Base-by-base conservation (phyloP, 2,888 invertebrate species). In the Chrysodeixis includens region DNA sequence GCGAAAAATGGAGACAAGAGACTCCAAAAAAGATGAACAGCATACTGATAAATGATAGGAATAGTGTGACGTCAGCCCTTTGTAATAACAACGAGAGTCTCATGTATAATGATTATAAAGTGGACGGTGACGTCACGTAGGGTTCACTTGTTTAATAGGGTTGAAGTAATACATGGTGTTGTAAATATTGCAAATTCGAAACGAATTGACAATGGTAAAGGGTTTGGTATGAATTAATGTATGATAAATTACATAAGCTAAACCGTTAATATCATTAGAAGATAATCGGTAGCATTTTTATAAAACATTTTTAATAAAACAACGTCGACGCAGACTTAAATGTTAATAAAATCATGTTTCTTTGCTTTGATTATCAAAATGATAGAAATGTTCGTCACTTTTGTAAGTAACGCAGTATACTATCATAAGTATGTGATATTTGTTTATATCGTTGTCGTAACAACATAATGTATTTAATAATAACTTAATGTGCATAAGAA, bases 81-180 rank as follows among this genome's bases (percentile, higher is more conserved):
- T 83, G 83, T 59, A 90, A 91, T 71, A 90, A 89, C 63, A 90
- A 90, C 40, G 89, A 89, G 4, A 87, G 76, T 32, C 85, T 87
- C 8, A 70, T 86, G 9, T 85, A 84, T 62, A 78, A 69, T 18
- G 85, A 85, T 3, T 79, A 63, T 56, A 80, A 78, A 16, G 54
- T 74, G 3, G 84, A 85, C 14, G 78, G 83, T 5, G 84, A 83
- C 1, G 76, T 80, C 0, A 82, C 79, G 35, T 78, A 76, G 54
- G 26, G 16, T 0, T 6, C 1, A 2, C 18, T 35, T 30, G 8
- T 16, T 14, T 7, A 1, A 5, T 0, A 9, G 4, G 5, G 12
- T 14, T 52, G 26, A 22, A 7, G n/a, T n/a, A 26, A 0, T 8
- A 7, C 12, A 14, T 20, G 30, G 30, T 52, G 1, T 52, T 14